Conservation (phyloP, 2,888 invertebrate species). For the Scrobipalpa costella region DNA sequence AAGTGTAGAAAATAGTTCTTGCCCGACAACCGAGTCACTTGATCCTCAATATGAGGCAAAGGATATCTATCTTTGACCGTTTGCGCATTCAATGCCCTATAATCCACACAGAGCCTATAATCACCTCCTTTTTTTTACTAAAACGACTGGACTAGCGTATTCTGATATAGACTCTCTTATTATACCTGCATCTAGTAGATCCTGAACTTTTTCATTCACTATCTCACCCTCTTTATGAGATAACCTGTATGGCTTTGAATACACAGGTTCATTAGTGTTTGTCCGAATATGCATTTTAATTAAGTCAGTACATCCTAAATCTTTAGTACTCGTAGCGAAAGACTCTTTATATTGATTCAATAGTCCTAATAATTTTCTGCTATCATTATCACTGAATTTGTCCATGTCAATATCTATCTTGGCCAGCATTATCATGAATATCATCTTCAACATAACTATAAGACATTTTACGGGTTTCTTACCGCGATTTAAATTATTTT, state of each 20-base stretch:
- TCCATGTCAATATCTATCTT: too few species aligned
- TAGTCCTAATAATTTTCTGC: constrained; percentile 15
- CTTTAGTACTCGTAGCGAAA: constrained; percentile 24
- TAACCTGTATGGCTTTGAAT: constrained; percentile 29
- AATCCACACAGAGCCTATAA: constrained; percentile 15
- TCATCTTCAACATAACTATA: too few species aligned
- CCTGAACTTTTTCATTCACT: constrained; percentile 31
- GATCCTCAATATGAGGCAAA: constrained; percentile 19
- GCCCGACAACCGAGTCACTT: not conserved
- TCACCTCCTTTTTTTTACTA: constrained; percentile 8
- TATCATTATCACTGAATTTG: constrained; percentile 7
- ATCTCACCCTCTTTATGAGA: constrained; percentile 34
- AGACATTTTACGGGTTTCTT: too few species aligned
- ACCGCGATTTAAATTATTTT: too few species aligned
- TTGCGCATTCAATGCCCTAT: constrained; percentile 8
- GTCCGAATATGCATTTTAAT: constrained; percentile 26
- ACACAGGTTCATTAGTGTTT: constrained; percentile 6
- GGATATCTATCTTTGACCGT: constrained; percentile 9
- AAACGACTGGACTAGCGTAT: constrained; percentile 36
- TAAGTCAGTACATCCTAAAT: constrained; percentile 26
- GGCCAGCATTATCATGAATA: too few species aligned
- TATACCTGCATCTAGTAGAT: constrained; percentile 36
- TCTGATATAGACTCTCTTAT: constrained; percentile 34
- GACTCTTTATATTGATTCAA: constrained; percentile 20
- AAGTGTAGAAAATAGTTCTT: constrained; percentile 17